phyloP scores from a whole-genome alignment of 2,888 invertebrate genomes.

The Plagiodera versicolora region DNA sequence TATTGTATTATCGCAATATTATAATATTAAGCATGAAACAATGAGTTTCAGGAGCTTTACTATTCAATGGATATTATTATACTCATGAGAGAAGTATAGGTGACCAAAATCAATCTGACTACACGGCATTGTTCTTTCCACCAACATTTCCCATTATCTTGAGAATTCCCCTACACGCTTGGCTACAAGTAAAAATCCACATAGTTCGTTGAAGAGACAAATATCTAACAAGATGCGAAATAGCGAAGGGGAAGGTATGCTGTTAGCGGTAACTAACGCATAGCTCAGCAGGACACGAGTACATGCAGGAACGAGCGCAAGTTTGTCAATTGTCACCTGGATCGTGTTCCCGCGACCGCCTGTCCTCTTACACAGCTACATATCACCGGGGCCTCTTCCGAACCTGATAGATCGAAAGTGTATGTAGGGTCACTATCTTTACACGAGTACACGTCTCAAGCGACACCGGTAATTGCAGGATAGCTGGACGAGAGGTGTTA shows the following conservation, averaged over 20 bases:
- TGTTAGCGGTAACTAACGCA: slow-evolving; percentile 51
- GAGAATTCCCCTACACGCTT: slow-evolving; percentile 45
- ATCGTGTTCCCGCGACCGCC: slow-evolving; percentile 47
- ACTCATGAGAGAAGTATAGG: background rate
- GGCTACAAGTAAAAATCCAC: slow-evolving; percentile 44
- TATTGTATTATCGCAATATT: too few species aligned
- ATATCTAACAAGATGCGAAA: slow-evolving; percentile 49
- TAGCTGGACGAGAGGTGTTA: slow-evolving; percentile 3
- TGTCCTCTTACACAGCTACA: slow-evolving; percentile 49
- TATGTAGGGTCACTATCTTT: slow-evolving; percentile 34
- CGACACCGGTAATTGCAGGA: slow-evolving; percentile 22
- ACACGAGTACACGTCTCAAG: slow-evolving; percentile 30
- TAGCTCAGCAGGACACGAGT: slow-evolving; percentile 52
- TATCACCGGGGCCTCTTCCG: slow-evolving; percentile 41
- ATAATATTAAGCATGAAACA: too few species aligned
- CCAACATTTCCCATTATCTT: slow-evolving; percentile 53
- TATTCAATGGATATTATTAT: too few species aligned
- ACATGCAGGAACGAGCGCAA: slow-evolving; percentile 51
- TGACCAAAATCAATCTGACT: slow-evolving; percentile 7
- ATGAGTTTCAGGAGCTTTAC: too few species aligned
- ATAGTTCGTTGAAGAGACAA: slow-evolving; percentile 47
- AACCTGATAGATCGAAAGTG: slow-evolving; percentile 10
- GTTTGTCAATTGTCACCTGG: slow-evolving; percentile 56
- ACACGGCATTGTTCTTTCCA: slow-evolving; percentile 33
- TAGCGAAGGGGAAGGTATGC: slow-evolving; percentile 49